A percentile compares a stretch with the other conserved stretches of the same genome.
Evolutionary conservation across 2,113 vertebrate species (phyloP).

Genomic region (Scytalopus superciliaris): DNA sequence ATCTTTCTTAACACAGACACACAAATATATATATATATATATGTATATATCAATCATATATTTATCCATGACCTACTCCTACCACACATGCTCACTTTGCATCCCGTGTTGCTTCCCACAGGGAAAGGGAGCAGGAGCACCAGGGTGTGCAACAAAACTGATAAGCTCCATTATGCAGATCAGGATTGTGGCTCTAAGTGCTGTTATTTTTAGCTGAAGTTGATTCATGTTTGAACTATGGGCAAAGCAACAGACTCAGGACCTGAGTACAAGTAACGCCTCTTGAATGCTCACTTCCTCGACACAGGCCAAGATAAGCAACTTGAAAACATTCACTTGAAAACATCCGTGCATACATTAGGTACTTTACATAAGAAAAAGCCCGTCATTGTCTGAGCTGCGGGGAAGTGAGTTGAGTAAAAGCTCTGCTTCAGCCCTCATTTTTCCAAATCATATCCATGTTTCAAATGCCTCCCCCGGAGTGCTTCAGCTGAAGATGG

Average conservation of each 20-base stretch:
- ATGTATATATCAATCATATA: background rate
- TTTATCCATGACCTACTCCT: background rate
- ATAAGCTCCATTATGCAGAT: slow-evolving; percentile 29
- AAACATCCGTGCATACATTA: background rate
- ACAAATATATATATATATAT: rapidly evolving
- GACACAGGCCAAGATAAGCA: slow-evolving; percentile 6
- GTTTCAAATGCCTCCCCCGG: background rate
- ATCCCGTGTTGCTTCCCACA: background rate
- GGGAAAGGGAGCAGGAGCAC: background rate
- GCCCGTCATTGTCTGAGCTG: background rate
- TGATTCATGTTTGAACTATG: background rate
- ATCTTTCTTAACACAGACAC: background rate
- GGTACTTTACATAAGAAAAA: background rate
- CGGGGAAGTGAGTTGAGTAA: background rate
- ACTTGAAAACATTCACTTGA: background rate
- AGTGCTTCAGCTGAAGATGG: background rate
- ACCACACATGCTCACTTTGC: background rate
- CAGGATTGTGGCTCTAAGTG: background rate
- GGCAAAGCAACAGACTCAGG: background rate
- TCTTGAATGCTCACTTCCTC: slow-evolving; percentile 8
- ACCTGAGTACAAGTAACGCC: background rate
- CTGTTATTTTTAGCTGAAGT: slow-evolving; percentile 9
- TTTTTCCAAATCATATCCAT: background rate
- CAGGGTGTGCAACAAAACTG: background rate
- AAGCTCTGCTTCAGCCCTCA: background rate